phyloP scores from a whole-genome alignment of 2,797 vertebrate genomes.

The Uromys caudimaculatus region DNA sequence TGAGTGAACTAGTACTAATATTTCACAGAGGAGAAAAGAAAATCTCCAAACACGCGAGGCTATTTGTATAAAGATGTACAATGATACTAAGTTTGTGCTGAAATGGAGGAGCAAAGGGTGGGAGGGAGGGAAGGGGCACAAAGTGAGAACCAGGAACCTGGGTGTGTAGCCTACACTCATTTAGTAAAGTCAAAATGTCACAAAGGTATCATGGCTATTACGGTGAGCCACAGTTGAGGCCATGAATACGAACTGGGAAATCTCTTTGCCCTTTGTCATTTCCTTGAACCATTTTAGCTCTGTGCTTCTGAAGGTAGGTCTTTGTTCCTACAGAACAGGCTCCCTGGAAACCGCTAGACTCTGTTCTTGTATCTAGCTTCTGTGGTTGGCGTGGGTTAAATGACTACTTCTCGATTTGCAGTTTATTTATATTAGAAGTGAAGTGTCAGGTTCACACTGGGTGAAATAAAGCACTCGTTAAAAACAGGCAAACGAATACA shows the following conservation, averaged over 20 bases:
- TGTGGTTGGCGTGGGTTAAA: slow-evolving; percentile 74
- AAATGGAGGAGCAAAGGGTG: neutral
- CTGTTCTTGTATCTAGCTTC: slow-evolving; percentile 50
- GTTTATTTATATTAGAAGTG: slow-evolving; percentile 80
- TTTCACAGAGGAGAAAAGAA: neutral
- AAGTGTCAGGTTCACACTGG: slow-evolving; percentile 81
- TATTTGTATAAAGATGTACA: neutral
- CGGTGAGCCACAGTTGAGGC: neutral
- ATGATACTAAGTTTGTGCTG: neutral
- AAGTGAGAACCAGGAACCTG: slow-evolving; percentile 30
- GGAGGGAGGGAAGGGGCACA: neutral
- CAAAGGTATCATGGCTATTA: neutral
- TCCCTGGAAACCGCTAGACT: neutral
- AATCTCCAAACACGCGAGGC: neutral
- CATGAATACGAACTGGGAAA: neutral
- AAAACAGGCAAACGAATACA: slow-evolving; percentile 79
- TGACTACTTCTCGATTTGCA: slow-evolving; percentile 71
- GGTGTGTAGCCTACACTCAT: neutral
- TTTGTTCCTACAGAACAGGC: slow-evolving; percentile 51
- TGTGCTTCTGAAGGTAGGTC: neutral
- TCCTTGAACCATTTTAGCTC: slow-evolving; percentile 34
- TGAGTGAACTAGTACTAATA: neutral
- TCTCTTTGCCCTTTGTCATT: slow-evolving; percentile 7
- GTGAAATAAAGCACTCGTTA: slow-evolving; percentile 83
- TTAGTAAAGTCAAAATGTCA: slow-evolving; percentile 46